These are phyloP conservation scores for Australoheros scitulus DNA, from an alignment of 2,113 vertebrate species.

Conservation along the genomic window DNA sequence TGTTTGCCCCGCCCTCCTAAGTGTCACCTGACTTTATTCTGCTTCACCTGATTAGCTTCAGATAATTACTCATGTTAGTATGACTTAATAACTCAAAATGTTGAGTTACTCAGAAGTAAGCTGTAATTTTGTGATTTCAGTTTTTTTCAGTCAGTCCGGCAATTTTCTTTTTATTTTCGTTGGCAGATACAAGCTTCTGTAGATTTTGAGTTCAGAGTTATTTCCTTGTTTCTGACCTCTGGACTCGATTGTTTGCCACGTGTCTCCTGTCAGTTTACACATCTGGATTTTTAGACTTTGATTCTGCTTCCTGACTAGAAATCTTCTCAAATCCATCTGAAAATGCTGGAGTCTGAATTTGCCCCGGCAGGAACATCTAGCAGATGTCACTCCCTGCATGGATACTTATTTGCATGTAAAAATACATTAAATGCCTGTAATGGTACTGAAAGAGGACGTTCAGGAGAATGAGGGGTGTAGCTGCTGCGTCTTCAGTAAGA, in stretches of 20 bases:
- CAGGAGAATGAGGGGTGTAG: neutral
- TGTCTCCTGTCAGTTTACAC: neutral
- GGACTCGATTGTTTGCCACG: neutral
- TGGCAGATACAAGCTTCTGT: no score
- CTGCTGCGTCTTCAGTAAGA: neutral
- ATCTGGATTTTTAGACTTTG: neutral
- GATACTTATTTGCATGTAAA: neutral
- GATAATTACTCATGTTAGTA: no score
- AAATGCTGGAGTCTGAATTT: neutral
- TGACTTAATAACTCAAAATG: no score
- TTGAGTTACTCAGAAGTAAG: no score
- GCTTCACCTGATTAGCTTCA: no score
- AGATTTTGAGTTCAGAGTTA: neutral
- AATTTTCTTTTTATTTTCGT: no score
- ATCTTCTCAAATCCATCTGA: neutral
- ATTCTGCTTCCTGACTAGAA: neutral
- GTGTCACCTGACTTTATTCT: no score
- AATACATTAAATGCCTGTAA: neutral
- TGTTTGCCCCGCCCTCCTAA: no score
- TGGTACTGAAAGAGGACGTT: neutral
- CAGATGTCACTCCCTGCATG: neutral
- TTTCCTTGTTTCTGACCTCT: neutral
- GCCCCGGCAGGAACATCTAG: neutral
- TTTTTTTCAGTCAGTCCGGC: no score
- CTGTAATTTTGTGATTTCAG: no score